Conservation (phyloP, 2,888 invertebrate species). For the Peribatodes rhomboidaria region DNA sequence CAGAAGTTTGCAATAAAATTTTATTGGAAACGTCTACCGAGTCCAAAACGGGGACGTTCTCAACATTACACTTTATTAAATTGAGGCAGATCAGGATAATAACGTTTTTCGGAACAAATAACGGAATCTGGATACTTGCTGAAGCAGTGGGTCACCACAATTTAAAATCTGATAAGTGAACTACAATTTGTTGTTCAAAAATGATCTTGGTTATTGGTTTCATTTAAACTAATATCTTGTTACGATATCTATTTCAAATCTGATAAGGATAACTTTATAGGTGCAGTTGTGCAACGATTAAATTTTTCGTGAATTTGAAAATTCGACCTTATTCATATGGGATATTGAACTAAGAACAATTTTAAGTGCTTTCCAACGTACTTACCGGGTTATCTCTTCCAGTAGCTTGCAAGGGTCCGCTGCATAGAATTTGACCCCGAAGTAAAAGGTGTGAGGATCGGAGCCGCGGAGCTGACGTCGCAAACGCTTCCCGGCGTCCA, state of each 20-base stretch:
- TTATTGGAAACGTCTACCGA: constrained; percentile 27
- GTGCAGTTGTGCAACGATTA: too few species aligned
- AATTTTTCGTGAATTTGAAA: too few species aligned
- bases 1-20: constrained; percentile 31
- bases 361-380: not conserved
- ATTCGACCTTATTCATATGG: too few species aligned
- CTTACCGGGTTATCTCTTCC: constrained; percentile 97
- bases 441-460: constrained; percentile 95
- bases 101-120: constrained; percentile 18
- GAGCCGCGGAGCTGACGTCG: constrained; percentile 94
- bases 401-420: constrained; percentile 98
- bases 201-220: not conserved
- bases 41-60: constrained; percentile 28
- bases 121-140: constrained; percentile 19
- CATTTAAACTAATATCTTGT: not conserved
- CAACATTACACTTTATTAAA: constrained; percentile 37
- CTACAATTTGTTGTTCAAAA: not conserved
- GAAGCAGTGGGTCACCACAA: constrained; percentile 9
- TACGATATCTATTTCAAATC: too few species aligned
- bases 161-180: not conserved
- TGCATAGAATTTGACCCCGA: constrained; percentile 98
- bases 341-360: too few species aligned
- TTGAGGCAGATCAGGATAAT: constrained; percentile 35
- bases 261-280: too few species aligned
- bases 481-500: constrained; percentile 96